Conservation (phyloP, 1,140 invertebrate species). For the Frieseomelitta varia region DNA sequence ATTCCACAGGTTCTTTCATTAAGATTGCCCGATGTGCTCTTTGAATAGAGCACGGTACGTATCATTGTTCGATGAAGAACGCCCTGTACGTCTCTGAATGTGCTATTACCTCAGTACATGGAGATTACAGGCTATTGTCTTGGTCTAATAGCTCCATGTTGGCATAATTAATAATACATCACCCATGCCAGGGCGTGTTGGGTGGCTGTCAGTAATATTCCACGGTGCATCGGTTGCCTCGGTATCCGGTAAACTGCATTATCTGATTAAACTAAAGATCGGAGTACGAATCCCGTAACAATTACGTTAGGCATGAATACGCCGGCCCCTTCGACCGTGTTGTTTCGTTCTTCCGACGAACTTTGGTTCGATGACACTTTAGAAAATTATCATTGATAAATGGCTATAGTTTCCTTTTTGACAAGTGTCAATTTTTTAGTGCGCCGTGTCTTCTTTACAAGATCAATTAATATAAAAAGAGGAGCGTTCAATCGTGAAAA, state of each 20-base stretch:
- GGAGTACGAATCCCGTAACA: no score
- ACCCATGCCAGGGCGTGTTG: slow-evolving; percentile 32
- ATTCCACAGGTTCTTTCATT: neutral
- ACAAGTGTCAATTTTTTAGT: no score
- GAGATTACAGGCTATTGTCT: slow-evolving; percentile 59
- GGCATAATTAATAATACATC: slow-evolving; percentile 67
- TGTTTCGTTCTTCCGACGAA: neutral
- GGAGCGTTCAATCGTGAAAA: no score
- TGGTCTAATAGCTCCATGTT: slow-evolving; percentile 59
- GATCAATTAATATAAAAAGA: no score
- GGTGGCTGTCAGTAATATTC: slow-evolving; percentile 49
- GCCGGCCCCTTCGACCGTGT: no score
- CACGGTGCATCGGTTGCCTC: slow-evolving; percentile 32
- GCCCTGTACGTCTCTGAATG: slow-evolving; percentile 29
- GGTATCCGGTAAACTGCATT: slow-evolving; percentile 40
- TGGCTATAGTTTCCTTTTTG: no score
- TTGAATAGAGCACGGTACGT: neutral
- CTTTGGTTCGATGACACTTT: no score
- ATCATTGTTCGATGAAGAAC: slow-evolving; percentile 40
- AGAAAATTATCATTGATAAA: no score
- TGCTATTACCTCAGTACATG: slow-evolving; percentile 45
- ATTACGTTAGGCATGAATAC: neutral
- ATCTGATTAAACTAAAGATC: slow-evolving; percentile 49
- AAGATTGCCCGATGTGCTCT: neutral
- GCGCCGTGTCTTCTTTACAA: no score